Conservation (phyloP, 2,888 invertebrate genomes). For the Germaria angustata region DNA sequence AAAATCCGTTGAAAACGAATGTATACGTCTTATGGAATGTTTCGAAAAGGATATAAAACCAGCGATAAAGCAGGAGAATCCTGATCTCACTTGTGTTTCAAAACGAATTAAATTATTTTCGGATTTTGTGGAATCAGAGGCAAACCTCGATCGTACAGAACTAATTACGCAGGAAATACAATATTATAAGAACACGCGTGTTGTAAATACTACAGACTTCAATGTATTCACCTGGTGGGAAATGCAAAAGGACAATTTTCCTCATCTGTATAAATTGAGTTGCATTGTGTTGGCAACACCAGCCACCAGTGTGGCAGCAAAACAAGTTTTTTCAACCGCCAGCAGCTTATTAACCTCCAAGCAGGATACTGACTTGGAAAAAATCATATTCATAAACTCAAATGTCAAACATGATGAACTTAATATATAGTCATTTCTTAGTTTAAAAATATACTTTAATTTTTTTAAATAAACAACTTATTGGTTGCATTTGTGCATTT, state of each 20-base stretch:
- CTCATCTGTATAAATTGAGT: slow-evolving; percentile 12
- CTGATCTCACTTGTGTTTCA: background rate
- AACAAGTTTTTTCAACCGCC: background rate
- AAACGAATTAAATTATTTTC: background rate
- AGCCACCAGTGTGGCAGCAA: background rate
- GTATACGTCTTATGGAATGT: slow-evolving; percentile 1
- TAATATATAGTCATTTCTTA: background rate
- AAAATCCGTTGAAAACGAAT: background rate
- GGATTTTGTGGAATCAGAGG: slow-evolving; percentile 17
- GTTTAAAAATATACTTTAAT: background rate
- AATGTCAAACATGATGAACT: background rate
- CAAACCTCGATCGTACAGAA: background rate
- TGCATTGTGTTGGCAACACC: slow-evolving; percentile 9
- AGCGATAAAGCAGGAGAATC: background rate
- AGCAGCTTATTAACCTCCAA: slow-evolving; percentile 1
- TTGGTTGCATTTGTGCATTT: no score
- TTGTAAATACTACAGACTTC: background rate
- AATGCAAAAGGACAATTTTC: slow-evolving; percentile 11
- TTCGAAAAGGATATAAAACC: background rate
- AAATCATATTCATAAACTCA: slow-evolving; percentile 1
- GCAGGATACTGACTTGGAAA: background rate
- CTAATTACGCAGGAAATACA: background rate
- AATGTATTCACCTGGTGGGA: slow-evolving; percentile 20
- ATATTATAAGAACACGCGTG: slow-evolving; percentile 9
- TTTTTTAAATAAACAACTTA: no score